Evolutionary conservation across 2,888 invertebrate species (phyloP).

Genomic region (Synergus umbraculus): DNA sequence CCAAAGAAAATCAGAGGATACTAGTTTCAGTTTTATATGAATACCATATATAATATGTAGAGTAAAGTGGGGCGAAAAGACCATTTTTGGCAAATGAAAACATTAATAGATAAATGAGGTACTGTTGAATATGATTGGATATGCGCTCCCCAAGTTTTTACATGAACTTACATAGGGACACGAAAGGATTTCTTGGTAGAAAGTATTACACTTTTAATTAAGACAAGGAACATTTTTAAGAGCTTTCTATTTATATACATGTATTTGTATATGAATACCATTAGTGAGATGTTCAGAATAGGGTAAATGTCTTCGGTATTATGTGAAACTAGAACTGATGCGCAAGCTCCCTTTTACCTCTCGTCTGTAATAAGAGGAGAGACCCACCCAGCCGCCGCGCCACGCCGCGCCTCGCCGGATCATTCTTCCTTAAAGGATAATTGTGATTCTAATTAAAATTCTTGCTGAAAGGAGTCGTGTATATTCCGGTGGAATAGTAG

Average conservation of each 20-base stretch:
- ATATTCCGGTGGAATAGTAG: conserved; percentile 28
- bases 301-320: conserved; percentile 46
- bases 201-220: too few relatives aligned
- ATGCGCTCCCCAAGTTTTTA: too few relatives aligned
- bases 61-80: too few relatives aligned
- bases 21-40: too few relatives aligned
- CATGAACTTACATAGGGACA: too few relatives aligned
- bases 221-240: not conserved
- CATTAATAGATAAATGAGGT: too few relatives aligned
- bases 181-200: too few relatives aligned
- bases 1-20: too few relatives aligned
- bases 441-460: conserved; percentile 76
- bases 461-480: conserved; percentile 63
- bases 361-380: conserved; percentile 20
- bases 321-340: conserved; percentile 50
- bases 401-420: conserved; percentile 50
- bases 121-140: too few relatives aligned
- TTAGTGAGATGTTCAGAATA: not conserved
- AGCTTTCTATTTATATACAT: not conserved
- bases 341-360: conserved; percentile 32
- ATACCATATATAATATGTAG: too few relatives aligned
- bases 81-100: too few relatives aligned
- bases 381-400: not conserved
- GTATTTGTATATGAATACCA: not conserved
- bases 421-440: conserved; percentile 69